These are phyloP conservation scores for Eristalis tenax DNA, from an alignment of 2,888 invertebrate species.

Conservation along the genomic window DNA sequence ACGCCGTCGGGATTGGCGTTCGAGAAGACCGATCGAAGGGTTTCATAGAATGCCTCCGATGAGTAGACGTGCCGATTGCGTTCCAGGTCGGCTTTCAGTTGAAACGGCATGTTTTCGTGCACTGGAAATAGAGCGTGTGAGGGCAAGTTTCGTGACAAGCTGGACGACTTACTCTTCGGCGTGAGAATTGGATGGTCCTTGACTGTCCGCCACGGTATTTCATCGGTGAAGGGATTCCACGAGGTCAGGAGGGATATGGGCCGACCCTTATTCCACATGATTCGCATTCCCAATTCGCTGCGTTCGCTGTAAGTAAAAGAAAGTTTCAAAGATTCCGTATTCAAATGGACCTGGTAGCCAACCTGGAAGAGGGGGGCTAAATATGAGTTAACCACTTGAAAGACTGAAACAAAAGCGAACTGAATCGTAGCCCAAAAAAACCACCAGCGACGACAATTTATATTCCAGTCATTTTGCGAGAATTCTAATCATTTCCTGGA, in stretches of 20 bases:
- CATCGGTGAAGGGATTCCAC: conserved; percentile 92
- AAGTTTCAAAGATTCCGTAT: too few relatives aligned
- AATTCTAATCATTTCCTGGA: too few relatives aligned
- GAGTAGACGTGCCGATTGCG: conserved; percentile 71
- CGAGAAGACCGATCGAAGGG: conserved; percentile 75
- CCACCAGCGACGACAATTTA: too few relatives aligned
- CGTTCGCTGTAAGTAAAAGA: conserved; percentile 84
- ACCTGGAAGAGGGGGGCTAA: too few relatives aligned
- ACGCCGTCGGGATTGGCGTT: conserved; percentile 64
- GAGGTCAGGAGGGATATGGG: conserved; percentile 86
- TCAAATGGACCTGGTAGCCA: too few relatives aligned
- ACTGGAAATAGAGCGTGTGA: conserved; percentile 23
- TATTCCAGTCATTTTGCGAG: too few relatives aligned
- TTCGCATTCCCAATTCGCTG: conserved; percentile 87
- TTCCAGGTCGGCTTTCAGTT: conserved; percentile 66
- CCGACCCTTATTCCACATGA: conserved; percentile 90
- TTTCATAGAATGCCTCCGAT: conserved; percentile 76
- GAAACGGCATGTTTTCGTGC: conserved; percentile 57
- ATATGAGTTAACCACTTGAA: too few relatives aligned
- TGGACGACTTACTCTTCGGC: conserved; percentile 84
- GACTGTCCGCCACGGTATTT: conserved; percentile 90
- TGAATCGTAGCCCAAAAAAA: too few relatives aligned
- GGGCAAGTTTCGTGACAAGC: not conserved
- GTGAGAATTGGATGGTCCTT: conserved; percentile 90
- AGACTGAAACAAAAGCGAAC: too few relatives aligned